Conservation (phyloP, 2,888 invertebrate species). For the Thelaira solivaga region DNA sequence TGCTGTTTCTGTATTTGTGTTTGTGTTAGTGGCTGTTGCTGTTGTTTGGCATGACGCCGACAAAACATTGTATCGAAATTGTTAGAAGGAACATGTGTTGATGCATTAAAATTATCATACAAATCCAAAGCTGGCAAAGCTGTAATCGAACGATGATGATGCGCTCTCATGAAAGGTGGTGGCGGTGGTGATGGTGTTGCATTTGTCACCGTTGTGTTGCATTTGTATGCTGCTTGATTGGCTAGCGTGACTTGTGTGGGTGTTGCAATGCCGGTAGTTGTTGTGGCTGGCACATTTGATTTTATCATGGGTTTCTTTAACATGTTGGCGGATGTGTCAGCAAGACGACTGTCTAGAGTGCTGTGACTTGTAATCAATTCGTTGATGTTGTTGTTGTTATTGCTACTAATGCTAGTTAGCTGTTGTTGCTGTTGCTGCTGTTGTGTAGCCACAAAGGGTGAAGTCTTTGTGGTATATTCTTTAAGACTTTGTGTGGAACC, state of each 20-base stretch:
- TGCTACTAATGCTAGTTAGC: not conserved
- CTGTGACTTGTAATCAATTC: constrained; percentile 50
- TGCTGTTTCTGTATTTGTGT: constrained; percentile 27
- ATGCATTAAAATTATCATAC: constrained; percentile 69
- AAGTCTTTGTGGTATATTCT: constrained; percentile 33
- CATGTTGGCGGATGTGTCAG: constrained; percentile 58
- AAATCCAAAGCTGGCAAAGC: constrained; percentile 67
- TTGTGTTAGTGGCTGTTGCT: constrained; percentile 38
- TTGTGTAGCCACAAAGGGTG: constrained; percentile 20
- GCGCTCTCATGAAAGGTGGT: constrained; percentile 64
- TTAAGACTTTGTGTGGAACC: constrained; percentile 64
- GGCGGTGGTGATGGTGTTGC: constrained; percentile 63
- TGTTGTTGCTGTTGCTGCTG: constrained; percentile 24
- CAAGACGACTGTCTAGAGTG: constrained; percentile 44
- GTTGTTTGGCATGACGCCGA: constrained; percentile 61
- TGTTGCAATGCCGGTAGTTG: constrained; percentile 30
- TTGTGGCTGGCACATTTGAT: constrained; percentile 43
- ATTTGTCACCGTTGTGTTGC: constrained; percentile 45
- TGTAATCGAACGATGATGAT: constrained; percentile 66
- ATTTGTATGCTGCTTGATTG: constrained; percentile 39
- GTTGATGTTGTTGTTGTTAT: constrained; percentile 2
- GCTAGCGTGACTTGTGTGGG: constrained; percentile 15
- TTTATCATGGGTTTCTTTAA: constrained; percentile 61
- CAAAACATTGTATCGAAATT: constrained; percentile 63
- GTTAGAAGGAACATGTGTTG: constrained; percentile 64